These are phyloP conservation scores for rat (Rattus norvegicus) DNA, from an alignment of 2,113 vertebrate species.

Conservation along the genomic window DNA sequence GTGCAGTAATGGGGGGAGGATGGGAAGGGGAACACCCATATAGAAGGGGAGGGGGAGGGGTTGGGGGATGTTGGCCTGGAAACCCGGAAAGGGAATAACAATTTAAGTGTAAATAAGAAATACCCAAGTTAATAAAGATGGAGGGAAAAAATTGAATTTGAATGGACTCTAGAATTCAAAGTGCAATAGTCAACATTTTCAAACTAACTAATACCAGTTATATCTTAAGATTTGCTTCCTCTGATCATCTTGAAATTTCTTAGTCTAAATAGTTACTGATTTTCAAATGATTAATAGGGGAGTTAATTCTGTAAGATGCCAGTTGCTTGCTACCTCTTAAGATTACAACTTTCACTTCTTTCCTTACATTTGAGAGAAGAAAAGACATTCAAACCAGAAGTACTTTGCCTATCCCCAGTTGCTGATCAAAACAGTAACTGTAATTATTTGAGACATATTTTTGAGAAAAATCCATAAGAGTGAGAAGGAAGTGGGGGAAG, in stretches of 20 bases:
- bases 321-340: neutral
- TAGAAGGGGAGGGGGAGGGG: too few species aligned
- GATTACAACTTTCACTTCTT: neutral
- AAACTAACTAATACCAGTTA: conserved; percentile 27
- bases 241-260: conserved; percentile 34
- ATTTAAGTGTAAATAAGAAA: too few species aligned
- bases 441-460: conserved; percentile 24
- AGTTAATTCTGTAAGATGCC: conserved; percentile 1
- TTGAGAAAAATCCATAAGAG: neutral
- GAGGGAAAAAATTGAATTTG: neutral
- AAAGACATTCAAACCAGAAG: too few species aligned
- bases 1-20: too few species aligned
- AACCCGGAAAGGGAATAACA: too few species aligned
- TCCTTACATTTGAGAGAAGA: conserved; percentile 9
- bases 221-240: conserved; percentile 5
- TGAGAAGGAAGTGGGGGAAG: neutral
- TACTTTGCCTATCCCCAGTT: neutral
- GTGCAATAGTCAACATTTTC: neutral
- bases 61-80: too few species aligned
- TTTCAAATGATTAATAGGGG: neutral
- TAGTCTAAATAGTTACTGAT: conserved; percentile 13
- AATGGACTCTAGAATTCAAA: neutral
- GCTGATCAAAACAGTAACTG: neutral
- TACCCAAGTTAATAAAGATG: too few species aligned
- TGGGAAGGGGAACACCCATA: too few species aligned